Evolutionary conservation across 2,888 invertebrate genomes (phyloP).

Genomic region (Tetheella fluctuosa): DNA sequence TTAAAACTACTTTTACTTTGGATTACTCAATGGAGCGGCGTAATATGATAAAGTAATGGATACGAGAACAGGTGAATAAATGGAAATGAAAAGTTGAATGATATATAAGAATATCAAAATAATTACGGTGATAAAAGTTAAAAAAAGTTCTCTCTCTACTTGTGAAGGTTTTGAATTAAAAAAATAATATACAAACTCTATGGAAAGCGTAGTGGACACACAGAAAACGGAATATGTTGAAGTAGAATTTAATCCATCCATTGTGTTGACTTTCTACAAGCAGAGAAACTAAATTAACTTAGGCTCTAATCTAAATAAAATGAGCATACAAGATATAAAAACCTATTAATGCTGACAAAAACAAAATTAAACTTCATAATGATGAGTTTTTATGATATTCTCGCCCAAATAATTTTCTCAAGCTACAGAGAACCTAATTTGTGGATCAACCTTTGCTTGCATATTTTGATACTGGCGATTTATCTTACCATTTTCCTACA

Average conservation of each 20-base stretch:
- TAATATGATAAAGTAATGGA: constrained; percentile 14
- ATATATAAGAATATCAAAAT: background rate
- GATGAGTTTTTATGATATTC: background rate
- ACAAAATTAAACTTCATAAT: background rate
- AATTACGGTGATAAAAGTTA: background rate
- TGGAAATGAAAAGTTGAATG: background rate
- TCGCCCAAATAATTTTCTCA: background rate
- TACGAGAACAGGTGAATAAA: constrained; percentile 13
- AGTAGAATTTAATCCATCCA: too few relatives aligned
- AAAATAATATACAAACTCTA: too few relatives aligned
- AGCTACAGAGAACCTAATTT: background rate
- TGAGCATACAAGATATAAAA: background rate
- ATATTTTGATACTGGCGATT: background rate
- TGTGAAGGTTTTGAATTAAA: too few relatives aligned
- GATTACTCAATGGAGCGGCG: constrained; percentile 38
- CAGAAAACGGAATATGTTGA: too few relatives aligned
- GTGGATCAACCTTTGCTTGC: background rate
- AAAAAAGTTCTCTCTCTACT: too few relatives aligned
- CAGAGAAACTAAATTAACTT: background rate
- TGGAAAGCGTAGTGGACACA: too few relatives aligned
- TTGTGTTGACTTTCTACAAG: too few relatives aligned
- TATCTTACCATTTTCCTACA: background rate
- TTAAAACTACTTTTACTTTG: constrained; percentile 58
- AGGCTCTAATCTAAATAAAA: background rate
- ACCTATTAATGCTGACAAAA: background rate